Conservation (phyloP, 2,113 vertebrate genomes). For the Carollia perspicillata region DNA sequence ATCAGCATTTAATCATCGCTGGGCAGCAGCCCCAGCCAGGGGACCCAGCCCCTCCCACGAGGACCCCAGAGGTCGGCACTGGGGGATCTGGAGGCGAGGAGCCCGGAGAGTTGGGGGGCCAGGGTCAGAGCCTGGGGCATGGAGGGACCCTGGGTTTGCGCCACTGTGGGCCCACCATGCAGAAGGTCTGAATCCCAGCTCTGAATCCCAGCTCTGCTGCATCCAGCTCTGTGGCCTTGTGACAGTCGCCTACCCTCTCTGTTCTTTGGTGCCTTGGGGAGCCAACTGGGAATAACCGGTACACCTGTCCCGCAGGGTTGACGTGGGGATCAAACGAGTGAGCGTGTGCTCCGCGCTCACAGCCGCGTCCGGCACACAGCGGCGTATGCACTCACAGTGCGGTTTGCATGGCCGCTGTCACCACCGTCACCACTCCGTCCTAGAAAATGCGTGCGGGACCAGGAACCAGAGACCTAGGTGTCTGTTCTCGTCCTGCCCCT, state of each 20-base stretch:
- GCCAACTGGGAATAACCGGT: neutral
- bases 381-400: neutral
- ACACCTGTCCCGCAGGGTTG: neutral
- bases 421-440: neutral
- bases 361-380: neutral
- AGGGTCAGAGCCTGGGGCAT: neutral
- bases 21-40: neutral
- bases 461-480: neutral
- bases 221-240: neutral
- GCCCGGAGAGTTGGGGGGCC: neutral
- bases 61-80: neutral
- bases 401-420: neutral
- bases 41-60: neutral
- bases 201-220: neutral
- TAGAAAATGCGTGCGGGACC: neutral
- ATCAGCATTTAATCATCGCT: slow-evolving; percentile 20
- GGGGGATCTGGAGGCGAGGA: neutral
- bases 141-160: neutral
- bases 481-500: neutral
- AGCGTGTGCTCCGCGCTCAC: neutral
- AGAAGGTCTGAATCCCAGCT: too few species aligned
- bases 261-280: neutral
- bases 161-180: neutral
- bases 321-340: neutral
- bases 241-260: neutral